A percentile compares a stretch with the other conserved stretches of the same genome.
These are phyloP conservation scores for Lordiphosa andalusiaca DNA, from an alignment of 2,888 invertebrate genomes.

Conservation along the genomic window DNA sequence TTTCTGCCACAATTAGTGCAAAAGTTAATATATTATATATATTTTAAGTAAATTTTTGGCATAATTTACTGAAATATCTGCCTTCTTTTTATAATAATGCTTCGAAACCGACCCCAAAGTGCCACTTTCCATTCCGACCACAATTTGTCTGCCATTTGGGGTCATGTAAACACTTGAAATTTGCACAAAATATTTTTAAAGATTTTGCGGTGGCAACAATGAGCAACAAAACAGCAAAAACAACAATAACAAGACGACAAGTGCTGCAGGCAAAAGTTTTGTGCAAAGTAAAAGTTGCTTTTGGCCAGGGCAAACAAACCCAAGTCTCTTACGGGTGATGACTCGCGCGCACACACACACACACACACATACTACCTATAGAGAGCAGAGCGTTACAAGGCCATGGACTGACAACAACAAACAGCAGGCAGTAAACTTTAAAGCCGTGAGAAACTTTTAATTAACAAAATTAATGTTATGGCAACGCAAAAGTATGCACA, in stretches of 20 bases:
- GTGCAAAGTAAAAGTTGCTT: constrained; percentile 29
- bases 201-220: constrained; percentile 51
- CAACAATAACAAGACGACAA: constrained; percentile 25
- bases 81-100: too few species aligned
- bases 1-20: too few species aligned
- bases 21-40: too few species aligned
- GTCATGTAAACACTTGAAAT: constrained; percentile 55
- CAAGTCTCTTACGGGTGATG: constrained; percentile 18
- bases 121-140: too few species aligned
- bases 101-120: too few species aligned
- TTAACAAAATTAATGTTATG: constrained; percentile 75
- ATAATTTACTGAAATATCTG: too few species aligned
- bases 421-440: constrained; percentile 60
- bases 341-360: constrained; percentile 1
- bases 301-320: constrained; percentile 28
- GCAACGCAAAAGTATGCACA: constrained; percentile 34
- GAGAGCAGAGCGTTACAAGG: constrained; percentile 53
- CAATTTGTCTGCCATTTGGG: constrained; percentile 27
- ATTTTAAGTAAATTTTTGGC: too few species aligned
- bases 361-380: constrained; percentile 3
- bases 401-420: constrained; percentile 56
- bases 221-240: neutral
- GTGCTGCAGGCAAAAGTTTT: constrained; percentile 19
- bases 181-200: constrained; percentile 57
- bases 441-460: constrained; percentile 68